Conservation (phyloP, 1,140 invertebrate genomes). For the Zaprionus taronus region DNA sequence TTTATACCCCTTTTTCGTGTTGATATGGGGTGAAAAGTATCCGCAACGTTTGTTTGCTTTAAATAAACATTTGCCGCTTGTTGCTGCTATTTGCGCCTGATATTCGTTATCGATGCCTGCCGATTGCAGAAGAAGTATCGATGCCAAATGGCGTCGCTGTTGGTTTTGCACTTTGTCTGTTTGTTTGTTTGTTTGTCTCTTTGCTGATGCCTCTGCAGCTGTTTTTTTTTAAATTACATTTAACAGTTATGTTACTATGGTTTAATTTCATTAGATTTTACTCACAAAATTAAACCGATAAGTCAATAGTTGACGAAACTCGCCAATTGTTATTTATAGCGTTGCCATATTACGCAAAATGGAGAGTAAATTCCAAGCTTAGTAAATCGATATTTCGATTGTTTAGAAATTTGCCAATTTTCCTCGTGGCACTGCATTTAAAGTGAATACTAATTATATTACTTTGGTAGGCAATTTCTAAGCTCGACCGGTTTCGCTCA, state of each 20-base stretch:
- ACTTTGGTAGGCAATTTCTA: not conserved
- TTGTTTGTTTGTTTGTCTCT: constrained; percentile 7
- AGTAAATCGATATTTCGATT: too few relatives aligned
- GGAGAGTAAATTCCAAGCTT: too few relatives aligned
- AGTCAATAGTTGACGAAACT: not conserved
- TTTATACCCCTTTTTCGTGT: not conserved
- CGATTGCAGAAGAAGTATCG: constrained; percentile 36
- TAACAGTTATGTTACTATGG: not conserved
- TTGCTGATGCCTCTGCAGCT: not conserved
- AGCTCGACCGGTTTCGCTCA: constrained; percentile 29
- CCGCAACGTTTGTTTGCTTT: constrained; percentile 58
- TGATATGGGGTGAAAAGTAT: constrained; percentile 36
- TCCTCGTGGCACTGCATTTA: too few relatives aligned
- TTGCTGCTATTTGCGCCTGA: constrained; percentile 25
- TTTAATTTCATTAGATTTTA: not conserved
- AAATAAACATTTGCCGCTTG: constrained; percentile 64
- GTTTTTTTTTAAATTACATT: not conserved
- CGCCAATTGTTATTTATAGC: not conserved
- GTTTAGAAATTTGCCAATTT: too few relatives aligned
- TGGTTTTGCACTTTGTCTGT: constrained; percentile 40
- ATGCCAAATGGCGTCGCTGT: constrained; percentile 12
- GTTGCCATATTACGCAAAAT: not conserved
- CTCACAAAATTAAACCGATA: not conserved
- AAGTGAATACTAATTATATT: not conserved
- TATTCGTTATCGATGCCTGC: constrained; percentile 44